Evolutionary conservation across 2,888 invertebrate genomes (phyloP).

Genomic region (Dugesia japonica): DNA sequence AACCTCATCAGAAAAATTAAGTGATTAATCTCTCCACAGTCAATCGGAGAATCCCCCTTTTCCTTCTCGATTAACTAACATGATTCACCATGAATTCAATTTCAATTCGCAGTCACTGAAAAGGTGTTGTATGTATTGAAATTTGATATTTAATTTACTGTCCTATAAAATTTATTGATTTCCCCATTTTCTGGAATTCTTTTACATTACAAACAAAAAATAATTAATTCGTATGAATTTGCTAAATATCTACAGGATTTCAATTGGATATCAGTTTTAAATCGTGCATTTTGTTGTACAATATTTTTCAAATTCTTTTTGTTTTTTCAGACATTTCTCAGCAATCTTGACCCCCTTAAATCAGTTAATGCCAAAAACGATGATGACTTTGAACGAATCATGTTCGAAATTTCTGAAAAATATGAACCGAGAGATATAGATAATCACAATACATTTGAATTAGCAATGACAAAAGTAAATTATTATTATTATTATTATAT

Average conservation of each 20-base stretch:
- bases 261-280: no score
- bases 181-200: no score
- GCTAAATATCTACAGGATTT: no score
- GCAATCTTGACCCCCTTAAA: background rate
- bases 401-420: background rate
- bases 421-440: conserved; percentile 7
- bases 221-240: no score
- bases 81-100: background rate
- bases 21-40: background rate
- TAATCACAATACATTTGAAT: background rate
- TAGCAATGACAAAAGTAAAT: background rate
- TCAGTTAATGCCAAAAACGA: background rate
- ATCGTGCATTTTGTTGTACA: no score
- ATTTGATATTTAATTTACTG: no score
- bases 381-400: background rate
- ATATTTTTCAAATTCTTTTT: no score
- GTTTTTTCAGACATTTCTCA: background rate
- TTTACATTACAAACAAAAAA: no score
- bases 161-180: no score
- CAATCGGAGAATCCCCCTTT: background rate
- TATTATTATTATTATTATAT: background rate
- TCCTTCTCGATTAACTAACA: background rate
- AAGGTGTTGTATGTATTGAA: no score
- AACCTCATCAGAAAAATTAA: background rate
- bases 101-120: background rate